phyloP scores from a whole-genome alignment of 1,140 invertebrate species.

The Drosophila busckii region DNA sequence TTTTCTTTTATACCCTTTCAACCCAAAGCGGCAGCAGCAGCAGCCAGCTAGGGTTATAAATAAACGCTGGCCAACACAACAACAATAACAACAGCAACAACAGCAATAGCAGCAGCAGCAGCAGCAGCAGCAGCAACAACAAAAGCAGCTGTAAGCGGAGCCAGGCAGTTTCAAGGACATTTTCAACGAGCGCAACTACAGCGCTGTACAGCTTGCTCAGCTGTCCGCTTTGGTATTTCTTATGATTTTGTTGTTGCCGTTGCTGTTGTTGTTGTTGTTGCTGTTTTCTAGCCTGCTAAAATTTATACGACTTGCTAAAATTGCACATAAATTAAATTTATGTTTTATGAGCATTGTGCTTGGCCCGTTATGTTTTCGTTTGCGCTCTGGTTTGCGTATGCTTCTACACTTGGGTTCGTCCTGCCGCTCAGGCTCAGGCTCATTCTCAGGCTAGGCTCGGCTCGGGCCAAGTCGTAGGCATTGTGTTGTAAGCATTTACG shows the following conservation, averaged over 20 bases:
- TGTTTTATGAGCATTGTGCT: conserved; percentile 73
- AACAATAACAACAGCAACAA: conserved; percentile 23
- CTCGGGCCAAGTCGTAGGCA: not conserved
- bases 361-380: conserved; percentile 9
- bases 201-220: conserved; percentile 41
- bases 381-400: not conserved
- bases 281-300: conserved; percentile 50
- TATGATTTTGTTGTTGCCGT: conserved; percentile 30
- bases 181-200: conserved; percentile 31
- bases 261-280: conserved; percentile 4
- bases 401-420: conserved; percentile 21
- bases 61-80: conserved; percentile 32
- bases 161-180: conserved; percentile 69
- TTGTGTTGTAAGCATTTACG: conserved; percentile 36
- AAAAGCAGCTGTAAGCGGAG: too few species aligned
- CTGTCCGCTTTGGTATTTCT: conserved; percentile 48
- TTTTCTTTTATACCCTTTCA: conserved; percentile 53
- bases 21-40: conserved; percentile 9
- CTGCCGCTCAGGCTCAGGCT: not conserved
- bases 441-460: not conserved
- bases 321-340: conserved; percentile 78
- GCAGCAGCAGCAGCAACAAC: conserved; percentile 5
- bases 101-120: conserved; percentile 4
- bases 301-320: conserved; percentile 78
- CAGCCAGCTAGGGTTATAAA: conserved; percentile 50